Percentiles rank a stretch among this genome's conserved stretches.
Evolutionary conservation across 2,888 invertebrate species (phyloP).

Genomic region (Drosophila engyochracea): DNA sequence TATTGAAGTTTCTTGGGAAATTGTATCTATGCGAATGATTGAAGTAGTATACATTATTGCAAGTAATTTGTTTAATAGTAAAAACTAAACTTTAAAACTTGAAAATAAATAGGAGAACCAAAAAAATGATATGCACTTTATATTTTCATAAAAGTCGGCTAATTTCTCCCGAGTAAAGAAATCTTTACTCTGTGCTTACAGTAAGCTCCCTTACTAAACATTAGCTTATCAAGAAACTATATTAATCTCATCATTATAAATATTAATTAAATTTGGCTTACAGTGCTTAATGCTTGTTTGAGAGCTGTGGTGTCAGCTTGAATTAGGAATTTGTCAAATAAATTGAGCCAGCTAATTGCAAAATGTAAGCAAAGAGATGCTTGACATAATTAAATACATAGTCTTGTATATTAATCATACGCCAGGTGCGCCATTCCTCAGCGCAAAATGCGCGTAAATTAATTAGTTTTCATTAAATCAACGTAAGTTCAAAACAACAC

Average conservation of each 20-base stretch:
- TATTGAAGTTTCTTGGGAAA: neutral
- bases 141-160: too few relatives aligned
- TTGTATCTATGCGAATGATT: conserved; percentile 1
- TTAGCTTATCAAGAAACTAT: neutral
- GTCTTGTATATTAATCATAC: conserved; percentile 68
- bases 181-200: too few relatives aligned
- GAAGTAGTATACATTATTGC: neutral
- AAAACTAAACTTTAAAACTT: too few relatives aligned
- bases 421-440: conserved; percentile 59
- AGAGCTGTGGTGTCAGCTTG: conserved; percentile 2
- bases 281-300: conserved; percentile 1
- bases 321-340: conserved; percentile 33
- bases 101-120: too few relatives aligned
- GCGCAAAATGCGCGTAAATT: conserved; percentile 51
- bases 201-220: neutral
- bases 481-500: conserved; percentile 40
- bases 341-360: conserved; percentile 41
- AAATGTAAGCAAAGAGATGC: conserved; percentile 5
- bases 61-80: neutral
- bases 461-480: conserved; percentile 74
- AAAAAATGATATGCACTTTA: too few relatives aligned
- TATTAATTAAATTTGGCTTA: conserved; percentile 39
- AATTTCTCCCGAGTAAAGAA: neutral
- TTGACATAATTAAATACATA: conserved; percentile 42
- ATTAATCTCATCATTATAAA: conserved; percentile 28